Conservation (phyloP, 2,113 vertebrate genomes). For the Onychostoma macrolepis region DNA sequence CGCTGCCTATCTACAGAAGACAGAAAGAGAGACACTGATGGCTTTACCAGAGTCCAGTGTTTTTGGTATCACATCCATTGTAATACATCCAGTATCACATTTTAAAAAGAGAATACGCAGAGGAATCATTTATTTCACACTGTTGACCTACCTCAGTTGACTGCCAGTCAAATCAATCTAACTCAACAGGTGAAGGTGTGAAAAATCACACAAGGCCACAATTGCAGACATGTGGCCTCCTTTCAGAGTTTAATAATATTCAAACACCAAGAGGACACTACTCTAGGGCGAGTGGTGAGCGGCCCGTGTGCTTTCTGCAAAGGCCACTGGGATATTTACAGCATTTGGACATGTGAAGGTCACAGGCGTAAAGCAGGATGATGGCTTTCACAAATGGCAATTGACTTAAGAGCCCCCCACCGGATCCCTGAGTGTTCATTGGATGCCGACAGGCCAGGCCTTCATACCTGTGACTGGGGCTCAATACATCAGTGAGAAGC, state of each 20-base stretch:
- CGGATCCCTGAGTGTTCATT: conserved; percentile 53
- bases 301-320: conserved; percentile 29
- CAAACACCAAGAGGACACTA: neutral
- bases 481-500: conserved; percentile 56
- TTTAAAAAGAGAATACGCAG: conserved; percentile 33
- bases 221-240: conserved; percentile 12
- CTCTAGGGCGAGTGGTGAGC: neutral
- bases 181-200: conserved; percentile 20
- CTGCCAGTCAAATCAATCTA: conserved; percentile 24
- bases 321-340: conserved; percentile 74
- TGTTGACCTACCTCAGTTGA: conserved; percentile 22
- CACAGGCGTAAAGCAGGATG: conserved; percentile 71
- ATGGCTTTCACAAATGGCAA: conserved; percentile 78
- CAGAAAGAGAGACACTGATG: conserved; percentile 19
- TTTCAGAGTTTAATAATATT: neutral
- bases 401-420: conserved; percentile 45
- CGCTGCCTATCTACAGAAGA: conserved; percentile 7
- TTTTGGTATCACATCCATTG: conserved; percentile 32
- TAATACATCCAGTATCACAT: conserved; percentile 43
- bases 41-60: conserved; percentile 39
- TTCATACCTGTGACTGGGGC: conserved; percentile 59
- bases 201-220: conserved; percentile 14
- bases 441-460: conserved; percentile 27
- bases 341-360: conserved; percentile 78
- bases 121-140: conserved; percentile 14